Evolutionary conservation across 2,888 invertebrate genomes (phyloP).

Genomic region (Cistogaster globosa): DNA sequence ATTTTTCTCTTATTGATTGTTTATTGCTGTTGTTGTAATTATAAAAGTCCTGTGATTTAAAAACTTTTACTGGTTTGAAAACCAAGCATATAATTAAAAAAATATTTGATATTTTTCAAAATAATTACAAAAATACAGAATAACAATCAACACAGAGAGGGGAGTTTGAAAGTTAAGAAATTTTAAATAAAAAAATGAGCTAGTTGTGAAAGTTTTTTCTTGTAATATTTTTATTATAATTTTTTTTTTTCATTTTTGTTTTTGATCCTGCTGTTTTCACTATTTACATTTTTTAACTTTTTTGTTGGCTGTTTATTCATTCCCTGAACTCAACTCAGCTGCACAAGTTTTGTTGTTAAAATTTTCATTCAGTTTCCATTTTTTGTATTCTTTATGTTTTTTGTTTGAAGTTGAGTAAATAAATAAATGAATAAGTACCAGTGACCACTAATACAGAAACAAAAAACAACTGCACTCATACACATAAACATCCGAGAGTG

Average conservation of each 20-base stretch:
- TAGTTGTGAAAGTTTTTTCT: conserved; percentile 41
- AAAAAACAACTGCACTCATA: background rate
- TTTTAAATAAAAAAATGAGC: conserved; percentile 13
- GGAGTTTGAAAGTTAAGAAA: background rate
- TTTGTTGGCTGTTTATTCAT: conserved; percentile 25
- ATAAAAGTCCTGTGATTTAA: conserved; percentile 59
- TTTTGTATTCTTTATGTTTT: background rate
- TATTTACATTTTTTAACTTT: conserved; percentile 21
- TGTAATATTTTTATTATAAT: conserved; percentile 14
- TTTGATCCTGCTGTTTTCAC: background rate
- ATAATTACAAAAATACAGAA: conserved; percentile 39
- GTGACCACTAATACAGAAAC: conserved; percentile 43
- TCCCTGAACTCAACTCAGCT: conserved; percentile 21
- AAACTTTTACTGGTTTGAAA: background rate
- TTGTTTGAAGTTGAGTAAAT: conserved; percentile 52
- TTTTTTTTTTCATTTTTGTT: conserved; percentile 15
- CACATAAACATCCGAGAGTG: background rate
- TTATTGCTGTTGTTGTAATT: conserved; percentile 21
- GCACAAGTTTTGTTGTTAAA: conserved; percentile 37
- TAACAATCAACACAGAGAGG: conserved; percentile 10
- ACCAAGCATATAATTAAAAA: background rate
- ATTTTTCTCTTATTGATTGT: no score
- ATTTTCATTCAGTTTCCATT: conserved; percentile 22
- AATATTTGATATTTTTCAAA: background rate
- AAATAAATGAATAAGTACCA: conserved; percentile 57